phyloP scores from a whole-genome alignment of 2,797 vertebrate genomes.

The Champsocephalus gunnari region DNA sequence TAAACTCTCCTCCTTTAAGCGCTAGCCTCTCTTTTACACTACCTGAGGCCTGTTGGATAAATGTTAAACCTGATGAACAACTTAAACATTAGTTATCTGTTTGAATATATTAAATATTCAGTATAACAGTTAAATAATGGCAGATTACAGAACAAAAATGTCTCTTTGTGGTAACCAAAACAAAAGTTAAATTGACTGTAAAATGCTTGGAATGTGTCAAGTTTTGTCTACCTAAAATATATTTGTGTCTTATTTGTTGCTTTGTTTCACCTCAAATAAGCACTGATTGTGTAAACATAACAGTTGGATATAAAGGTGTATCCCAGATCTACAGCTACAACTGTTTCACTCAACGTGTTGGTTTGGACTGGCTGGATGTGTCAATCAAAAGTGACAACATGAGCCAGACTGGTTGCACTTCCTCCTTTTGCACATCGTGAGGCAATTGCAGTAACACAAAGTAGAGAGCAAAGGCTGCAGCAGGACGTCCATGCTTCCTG shows the following conservation, averaged over 20 bases:
- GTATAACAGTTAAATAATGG: neutral
- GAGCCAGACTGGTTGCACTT: slow-evolving; percentile 41
- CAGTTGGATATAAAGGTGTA: neutral
- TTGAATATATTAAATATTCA: neutral
- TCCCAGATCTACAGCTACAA: neutral
- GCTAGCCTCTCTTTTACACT: neutral
- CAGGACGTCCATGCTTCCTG: neutral
- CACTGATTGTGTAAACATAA: neutral
- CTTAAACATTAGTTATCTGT: neutral
- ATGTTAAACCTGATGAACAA: neutral
- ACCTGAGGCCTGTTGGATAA: neutral
- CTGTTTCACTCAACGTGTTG: neutral
- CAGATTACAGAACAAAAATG: neutral
- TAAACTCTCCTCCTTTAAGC: neutral
- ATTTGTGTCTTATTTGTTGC: neutral
- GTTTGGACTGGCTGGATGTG: slow-evolving; percentile 1
- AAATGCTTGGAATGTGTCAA: neutral
- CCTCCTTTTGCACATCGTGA: slow-evolving; percentile 52
- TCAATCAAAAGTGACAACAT: slow-evolving; percentile 20
- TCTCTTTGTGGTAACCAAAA: neutral
- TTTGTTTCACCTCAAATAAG: neutral
- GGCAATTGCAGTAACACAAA: slow-evolving; percentile 34
- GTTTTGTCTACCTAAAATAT: neutral
- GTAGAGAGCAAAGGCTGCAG: slow-evolving; percentile 43
- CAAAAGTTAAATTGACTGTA: neutral